Base-by-base conservation (phyloP, 2,888 invertebrate genomes). In the Dorcus hopei region DNA sequence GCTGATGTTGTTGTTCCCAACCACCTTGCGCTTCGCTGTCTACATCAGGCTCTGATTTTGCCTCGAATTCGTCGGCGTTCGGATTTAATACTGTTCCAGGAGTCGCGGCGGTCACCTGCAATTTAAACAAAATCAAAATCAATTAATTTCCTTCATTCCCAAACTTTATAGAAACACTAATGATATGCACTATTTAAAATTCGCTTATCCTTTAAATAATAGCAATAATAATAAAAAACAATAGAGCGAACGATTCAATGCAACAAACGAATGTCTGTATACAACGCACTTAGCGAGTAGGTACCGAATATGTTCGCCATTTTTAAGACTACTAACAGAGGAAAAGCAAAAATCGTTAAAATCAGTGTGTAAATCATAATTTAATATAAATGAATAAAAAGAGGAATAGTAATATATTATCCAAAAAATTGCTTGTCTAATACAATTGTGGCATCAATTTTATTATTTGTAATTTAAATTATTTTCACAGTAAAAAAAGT, bases 1-100 rank as follows among this genome's bases (percentile, higher is more conserved):
- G 26, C 26, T 33, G 26, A 45, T 43, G 52, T 58, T 64, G 59
- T 57, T 58, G 62, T 49, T 72, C 70, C 72, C 72, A 72, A 56
- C 61, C 66, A 63, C 63, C 56, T 49, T 67, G 65, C 47, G 62
- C 57, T 61, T 72, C 70, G 11, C 67, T 65, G 57, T 68, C 69
- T 58, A 67, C 57, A 61, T 73, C 72, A 40, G 71, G 65, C 62
- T 71, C 68, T 19, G 69, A 65, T 60, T 75, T 77, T 60, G 69
- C 70, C 64, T 77, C 73, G 61, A 77, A 75, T 63, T 78, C 78
- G 58, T 78, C 76, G 38, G 76, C 74, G 69, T 77, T 75, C 42
- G 78, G 75, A 69, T 77, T 77, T 61, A 71, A 61, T 45, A 65
- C 61, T 54, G 66, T 57, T 53, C 66, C 63, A 61, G 72, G 68